Percentiles rank a stretch among this genome's conserved stretches.
phyloP scores from a whole-genome alignment of 2,797 vertebrate species.

The Acomys russatus region DNA sequence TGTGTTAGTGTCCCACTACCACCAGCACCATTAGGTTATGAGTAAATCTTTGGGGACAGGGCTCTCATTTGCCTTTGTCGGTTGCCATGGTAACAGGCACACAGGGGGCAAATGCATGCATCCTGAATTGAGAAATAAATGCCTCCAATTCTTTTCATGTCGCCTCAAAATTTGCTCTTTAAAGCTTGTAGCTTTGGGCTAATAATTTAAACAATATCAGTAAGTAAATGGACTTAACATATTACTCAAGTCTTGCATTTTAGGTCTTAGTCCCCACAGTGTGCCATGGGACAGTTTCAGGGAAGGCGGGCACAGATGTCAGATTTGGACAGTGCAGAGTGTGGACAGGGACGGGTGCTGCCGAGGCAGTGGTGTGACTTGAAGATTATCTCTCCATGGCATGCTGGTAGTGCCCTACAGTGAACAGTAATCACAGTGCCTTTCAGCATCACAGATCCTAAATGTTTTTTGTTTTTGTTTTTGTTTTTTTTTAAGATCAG shows the following conservation, averaged over 20 bases:
- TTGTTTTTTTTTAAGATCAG: too few species aligned
- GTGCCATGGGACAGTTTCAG: background rate
- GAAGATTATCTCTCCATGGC: background rate
- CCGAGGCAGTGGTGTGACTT: background rate
- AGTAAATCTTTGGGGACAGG: background rate
- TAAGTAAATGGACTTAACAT: background rate
- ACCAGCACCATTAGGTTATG: background rate
- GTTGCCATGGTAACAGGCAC: background rate
- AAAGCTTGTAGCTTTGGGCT: background rate
- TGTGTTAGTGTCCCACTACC: background rate
- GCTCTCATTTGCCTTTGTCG: background rate
- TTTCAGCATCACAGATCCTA: background rate
- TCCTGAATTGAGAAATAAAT: constrained; percentile 15
- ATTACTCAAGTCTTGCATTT: background rate
- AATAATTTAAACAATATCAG: background rate
- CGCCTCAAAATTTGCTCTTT: constrained; percentile 8
- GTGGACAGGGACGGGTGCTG: too few species aligned
- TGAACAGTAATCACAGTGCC: background rate
- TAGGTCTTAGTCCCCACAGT: background rate
- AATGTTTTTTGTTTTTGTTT: background rate
- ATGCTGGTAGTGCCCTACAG: background rate
- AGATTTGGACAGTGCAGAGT: too few species aligned
- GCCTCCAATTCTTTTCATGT: background rate
- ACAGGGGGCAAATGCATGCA: background rate
- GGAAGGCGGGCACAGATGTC: background rate